Conservation (phyloP, 2,888 invertebrate species). For the Hydrotaea cyrtoneurina region DNA sequence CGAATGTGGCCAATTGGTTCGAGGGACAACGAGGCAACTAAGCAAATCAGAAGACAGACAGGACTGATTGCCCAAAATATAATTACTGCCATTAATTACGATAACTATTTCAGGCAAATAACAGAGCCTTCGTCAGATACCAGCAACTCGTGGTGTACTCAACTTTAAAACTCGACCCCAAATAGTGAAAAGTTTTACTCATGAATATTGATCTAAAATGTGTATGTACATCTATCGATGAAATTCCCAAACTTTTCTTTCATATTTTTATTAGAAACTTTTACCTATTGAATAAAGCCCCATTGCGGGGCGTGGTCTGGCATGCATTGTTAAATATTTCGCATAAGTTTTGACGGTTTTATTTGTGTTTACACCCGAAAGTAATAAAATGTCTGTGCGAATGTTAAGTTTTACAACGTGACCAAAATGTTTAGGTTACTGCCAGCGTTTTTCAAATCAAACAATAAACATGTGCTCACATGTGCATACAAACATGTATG, state of each 20-base stretch:
- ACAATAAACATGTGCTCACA: constrained; percentile 30
- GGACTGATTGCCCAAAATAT: not conserved
- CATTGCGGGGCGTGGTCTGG: no score
- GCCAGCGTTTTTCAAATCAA: not conserved
- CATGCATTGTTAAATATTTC: no score
- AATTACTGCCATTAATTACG: not conserved
- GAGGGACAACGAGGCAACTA: not conserved
- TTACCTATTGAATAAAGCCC: not conserved
- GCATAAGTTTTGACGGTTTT: constrained; percentile 18
- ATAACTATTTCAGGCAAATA: not conserved
- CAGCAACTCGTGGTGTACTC: not conserved
- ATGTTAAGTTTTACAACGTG: constrained; percentile 46
- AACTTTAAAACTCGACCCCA: not conserved
- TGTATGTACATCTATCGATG: not conserved
- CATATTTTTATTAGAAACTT: not conserved
- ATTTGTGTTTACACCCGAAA: constrained; percentile 31
- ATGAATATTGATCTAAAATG: not conserved
- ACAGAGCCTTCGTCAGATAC: not conserved
- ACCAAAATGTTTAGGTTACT: constrained; percentile 45
- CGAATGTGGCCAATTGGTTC: not conserved
- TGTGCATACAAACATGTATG: not conserved
- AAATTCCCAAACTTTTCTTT: not conserved
- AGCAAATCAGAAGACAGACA: not conserved
- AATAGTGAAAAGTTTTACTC: not conserved
- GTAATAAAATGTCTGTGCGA: constrained; percentile 47